phyloP scores from a whole-genome alignment of 1,140 invertebrate genomes.

The Aphelenchoides besseyi region DNA sequence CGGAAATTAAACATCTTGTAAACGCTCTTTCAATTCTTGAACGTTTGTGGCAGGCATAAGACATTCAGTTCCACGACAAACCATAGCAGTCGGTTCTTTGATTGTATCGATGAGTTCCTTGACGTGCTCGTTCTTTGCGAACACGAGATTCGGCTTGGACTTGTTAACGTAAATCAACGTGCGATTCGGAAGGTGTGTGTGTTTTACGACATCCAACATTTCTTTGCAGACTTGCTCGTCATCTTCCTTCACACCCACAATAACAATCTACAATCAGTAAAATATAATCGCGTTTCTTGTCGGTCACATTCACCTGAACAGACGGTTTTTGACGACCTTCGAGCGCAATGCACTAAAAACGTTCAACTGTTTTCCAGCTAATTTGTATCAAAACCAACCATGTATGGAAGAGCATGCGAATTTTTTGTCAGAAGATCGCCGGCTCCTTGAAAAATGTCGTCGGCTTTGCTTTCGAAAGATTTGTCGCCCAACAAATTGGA shows the following conservation, averaged over 20 bases:
- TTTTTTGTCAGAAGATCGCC: conserved; percentile 34
- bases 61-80: neutral
- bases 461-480: conserved; percentile 32
- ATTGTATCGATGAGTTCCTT: neutral
- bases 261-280: conserved; percentile 30
- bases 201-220: conserved; percentile 25
- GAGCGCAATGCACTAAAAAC: too few species aligned
- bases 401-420: conserved; percentile 35
- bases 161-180: conserved; percentile 16
- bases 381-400: too few species aligned
- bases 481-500: conserved; percentile 70
- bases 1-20: neutral
- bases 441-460: conserved; percentile 39
- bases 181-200: conserved; percentile 3
- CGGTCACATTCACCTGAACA: conserved; percentile 22
- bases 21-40: conserved; percentile 2
- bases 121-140: conserved; percentile 11
- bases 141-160: neutral
- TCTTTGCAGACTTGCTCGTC: neutral
- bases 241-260: conserved; percentile 32
- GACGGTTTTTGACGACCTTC: conserved; percentile 12
- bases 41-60: neutral
- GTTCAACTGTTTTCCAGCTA: too few species aligned
- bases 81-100: conserved; percentile 15
- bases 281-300: neutral